Evolutionary conservation across 2,888 invertebrate species (phyloP), one percentile per base, ranked within the genome.

Genomic region (Drosophila colorata): DNA sequence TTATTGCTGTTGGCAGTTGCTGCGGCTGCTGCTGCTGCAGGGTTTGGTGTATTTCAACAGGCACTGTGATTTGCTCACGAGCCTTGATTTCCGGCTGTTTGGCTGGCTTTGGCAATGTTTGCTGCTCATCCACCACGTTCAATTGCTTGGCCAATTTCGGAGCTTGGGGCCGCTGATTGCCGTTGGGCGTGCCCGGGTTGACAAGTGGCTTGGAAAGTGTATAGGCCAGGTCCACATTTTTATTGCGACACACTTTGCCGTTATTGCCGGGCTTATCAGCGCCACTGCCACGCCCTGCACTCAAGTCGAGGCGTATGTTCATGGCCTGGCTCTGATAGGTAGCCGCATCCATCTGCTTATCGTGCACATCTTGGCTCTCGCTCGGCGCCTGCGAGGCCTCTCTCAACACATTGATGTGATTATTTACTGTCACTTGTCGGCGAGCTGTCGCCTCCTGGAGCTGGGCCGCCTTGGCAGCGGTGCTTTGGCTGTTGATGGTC

Each of bases 401-500:
- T 20, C 51, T 41, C 25, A 74, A 69, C 64, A 90, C 90, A 83
- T 88, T 92, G 73, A 92, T 92, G 78, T 92, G 92, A 90, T 92
- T 93, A 82, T 93, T 92, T 71, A 93, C 92, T 63, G 92, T 91
- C 55, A 92, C 92, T 82, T 88, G 85, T 56, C 65, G 51, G 18
- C 53, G 60, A 55, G 55, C 31, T 44, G 38, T 40, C 44, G 53
- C 38, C 49, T 46, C 49, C 11, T 49, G 51, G 7, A 37, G 37
- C 47, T 55, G 31, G 4, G 40, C 38, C 33, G 33, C 53, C 92
- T 93, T 59, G 8, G 66, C 23, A 1, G 52, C 53, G 7, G 53
- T 92, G 91, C 87, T 93, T 93, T 85, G 93, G 80, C 82, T 93
- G 92, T 85, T 92, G 78, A 91, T 93, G 91, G 92, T 93, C 92